Percentiles rank a stretch among this genome's conserved stretches.
Conservation (phyloP, 35 echinoderm and acorn worm species). For the Ophiothrix spiculata region DNA sequence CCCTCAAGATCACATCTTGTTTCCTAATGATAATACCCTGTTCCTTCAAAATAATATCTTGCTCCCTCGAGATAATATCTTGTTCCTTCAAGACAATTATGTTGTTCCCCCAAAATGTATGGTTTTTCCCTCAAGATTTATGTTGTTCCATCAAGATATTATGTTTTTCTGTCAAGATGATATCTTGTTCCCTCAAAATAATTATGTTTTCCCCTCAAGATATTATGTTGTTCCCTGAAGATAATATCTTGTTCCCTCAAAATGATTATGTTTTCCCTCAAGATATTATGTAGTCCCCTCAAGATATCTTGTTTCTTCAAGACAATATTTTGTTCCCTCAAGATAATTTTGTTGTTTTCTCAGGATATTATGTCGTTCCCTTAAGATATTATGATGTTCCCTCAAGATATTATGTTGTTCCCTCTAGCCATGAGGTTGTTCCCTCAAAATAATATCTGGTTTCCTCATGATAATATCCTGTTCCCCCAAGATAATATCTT, state of each 20-base stretch:
- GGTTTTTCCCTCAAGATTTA: too few relatives aligned
- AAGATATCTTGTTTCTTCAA: not conserved
- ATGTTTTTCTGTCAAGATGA: not conserved
- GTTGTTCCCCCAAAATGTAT: too few relatives aligned
- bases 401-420: not conserved
- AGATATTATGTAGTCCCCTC: not conserved
- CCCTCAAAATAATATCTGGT: not conserved
- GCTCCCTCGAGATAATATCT: too few relatives aligned
- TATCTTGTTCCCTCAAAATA: not conserved
- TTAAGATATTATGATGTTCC: not conserved
- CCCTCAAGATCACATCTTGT: not conserved
- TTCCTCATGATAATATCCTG: not conserved
- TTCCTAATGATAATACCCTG: too few relatives aligned
- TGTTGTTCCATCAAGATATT: not conserved
- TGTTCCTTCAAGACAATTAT: too few relatives aligned
- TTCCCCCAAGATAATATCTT: not conserved
- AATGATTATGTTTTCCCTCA: not conserved
- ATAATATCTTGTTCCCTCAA: not conserved
- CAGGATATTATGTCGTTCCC: not conserved
- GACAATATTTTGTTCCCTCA: not conserved
- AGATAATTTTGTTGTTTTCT: not conserved
- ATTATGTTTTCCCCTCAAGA: not conserved
- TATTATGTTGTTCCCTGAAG: not conserved
- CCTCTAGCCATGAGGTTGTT: not conserved
- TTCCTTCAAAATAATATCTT: too few relatives aligned